These are phyloP conservation scores for Cairina moschata DNA, from an alignment of 2,113 vertebrate species.

Conservation along the genomic window DNA sequence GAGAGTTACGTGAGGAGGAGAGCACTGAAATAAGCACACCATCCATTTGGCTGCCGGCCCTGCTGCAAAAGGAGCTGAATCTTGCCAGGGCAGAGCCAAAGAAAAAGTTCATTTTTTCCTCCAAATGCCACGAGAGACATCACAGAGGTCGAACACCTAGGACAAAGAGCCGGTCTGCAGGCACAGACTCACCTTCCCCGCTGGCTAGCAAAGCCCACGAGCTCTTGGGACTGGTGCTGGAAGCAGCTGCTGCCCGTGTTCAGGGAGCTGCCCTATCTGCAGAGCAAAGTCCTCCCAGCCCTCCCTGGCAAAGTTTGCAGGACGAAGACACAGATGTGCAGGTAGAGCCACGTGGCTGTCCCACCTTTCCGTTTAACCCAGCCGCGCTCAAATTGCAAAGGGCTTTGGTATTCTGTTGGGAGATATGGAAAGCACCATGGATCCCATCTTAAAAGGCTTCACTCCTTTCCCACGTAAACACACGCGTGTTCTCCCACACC, in stretches of 20 bases:
- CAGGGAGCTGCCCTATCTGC: accelerated
- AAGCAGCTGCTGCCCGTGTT: background rate
- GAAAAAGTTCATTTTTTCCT: background rate
- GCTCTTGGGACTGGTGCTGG: background rate
- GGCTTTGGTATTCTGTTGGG: background rate
- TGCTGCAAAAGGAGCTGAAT: background rate
- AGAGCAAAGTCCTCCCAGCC: background rate
- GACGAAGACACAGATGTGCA: background rate
- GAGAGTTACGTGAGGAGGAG: background rate
- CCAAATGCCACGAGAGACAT: accelerated
- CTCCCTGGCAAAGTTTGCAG: accelerated
- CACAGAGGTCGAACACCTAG: accelerated
- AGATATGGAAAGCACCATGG: accelerated
- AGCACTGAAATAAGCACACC: background rate
- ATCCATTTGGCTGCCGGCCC: accelerated
- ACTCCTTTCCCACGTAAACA: background rate
- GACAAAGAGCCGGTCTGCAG: background rate
- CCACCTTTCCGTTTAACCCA: background rate
- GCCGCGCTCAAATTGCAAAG: accelerated
- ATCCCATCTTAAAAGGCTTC: background rate
- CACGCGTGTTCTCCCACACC: accelerated
- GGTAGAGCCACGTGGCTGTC: background rate
- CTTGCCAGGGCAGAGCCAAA: background rate
- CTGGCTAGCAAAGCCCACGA: accelerated
- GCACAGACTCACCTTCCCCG: background rate